Evolutionary conservation across 2,797 vertebrate species (phyloP).

Genomic region (Cyclopterus lumpus): DNA sequence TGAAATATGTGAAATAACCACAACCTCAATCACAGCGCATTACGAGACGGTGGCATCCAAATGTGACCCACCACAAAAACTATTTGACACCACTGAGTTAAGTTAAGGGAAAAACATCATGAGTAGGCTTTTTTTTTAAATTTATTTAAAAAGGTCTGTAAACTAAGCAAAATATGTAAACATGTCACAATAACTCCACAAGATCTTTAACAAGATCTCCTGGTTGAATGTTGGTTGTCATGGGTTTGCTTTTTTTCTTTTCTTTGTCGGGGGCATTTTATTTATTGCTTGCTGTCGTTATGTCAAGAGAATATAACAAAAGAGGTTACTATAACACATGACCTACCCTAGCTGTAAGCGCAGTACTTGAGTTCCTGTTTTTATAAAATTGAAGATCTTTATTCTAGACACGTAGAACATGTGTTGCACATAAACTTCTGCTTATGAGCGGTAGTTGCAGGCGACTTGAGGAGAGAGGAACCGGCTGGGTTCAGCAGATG

Average conservation of each 20-base stretch:
- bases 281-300: not conserved
- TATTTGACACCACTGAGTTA: not conserved
- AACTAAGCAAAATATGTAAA: too few relatives aligned
- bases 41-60: too few relatives aligned
- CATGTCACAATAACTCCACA: not conserved
- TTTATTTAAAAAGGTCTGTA: not conserved
- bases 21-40: not conserved
- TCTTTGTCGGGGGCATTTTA: not conserved
- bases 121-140: not conserved
- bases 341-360: not conserved
- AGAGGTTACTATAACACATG: not conserved
- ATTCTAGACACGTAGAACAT: not conserved
- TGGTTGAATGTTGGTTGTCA: too few relatives aligned
- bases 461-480: constrained; percentile 30
- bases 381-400: not conserved
- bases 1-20: not conserved
- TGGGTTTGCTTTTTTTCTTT: not conserved
- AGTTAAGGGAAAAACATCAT: not conserved
- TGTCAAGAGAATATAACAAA: not conserved
- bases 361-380: not conserved
- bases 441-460: not conserved
- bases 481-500: constrained; percentile 56
- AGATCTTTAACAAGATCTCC: not conserved
- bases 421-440: too few relatives aligned
- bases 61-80: not conserved